These are phyloP conservation scores for Elephas maximus DNA, from an alignment of 2,113 vertebrate species.

Conservation along the genomic window DNA sequence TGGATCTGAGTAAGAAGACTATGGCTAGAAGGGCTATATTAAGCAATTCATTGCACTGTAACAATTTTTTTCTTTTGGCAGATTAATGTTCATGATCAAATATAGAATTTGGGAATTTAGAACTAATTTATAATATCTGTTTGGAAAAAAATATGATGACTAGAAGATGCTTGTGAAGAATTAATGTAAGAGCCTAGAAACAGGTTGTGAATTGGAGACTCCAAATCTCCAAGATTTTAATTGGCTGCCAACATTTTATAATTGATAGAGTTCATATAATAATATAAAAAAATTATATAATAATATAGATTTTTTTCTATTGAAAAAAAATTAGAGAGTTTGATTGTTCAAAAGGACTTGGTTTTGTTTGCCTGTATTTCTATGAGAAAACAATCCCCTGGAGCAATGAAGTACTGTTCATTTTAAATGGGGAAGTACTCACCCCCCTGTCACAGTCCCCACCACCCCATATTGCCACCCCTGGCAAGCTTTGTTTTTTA, in stretches of 20 bases:
- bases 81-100: neutral
- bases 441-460: fast-evolving
- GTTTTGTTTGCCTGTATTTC: neutral
- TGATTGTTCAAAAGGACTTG: neutral
- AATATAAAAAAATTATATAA: neutral
- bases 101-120: neutral
- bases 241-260: neutral
- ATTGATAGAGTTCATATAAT: neutral
- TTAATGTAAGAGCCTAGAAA: fast-evolving
- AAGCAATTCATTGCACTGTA: too few relatives aligned
- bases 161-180: neutral
- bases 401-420: fast-evolving
- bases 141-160: neutral
- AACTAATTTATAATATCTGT: neutral
- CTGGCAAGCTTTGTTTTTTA: neutral
- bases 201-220: too few relatives aligned
- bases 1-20: too few relatives aligned
- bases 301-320: neutral
- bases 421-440: fast-evolving
- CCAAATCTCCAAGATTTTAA: neutral
- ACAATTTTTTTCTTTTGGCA: neutral
- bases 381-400: neutral
- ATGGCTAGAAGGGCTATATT: too few relatives aligned
- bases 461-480: neutral
- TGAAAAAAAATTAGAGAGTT: neutral